Percentiles rank a stretch among this genome's conserved stretches.
phyloP scores from a whole-genome alignment of 2,888 invertebrate species.

The Ctena decussata region DNA sequence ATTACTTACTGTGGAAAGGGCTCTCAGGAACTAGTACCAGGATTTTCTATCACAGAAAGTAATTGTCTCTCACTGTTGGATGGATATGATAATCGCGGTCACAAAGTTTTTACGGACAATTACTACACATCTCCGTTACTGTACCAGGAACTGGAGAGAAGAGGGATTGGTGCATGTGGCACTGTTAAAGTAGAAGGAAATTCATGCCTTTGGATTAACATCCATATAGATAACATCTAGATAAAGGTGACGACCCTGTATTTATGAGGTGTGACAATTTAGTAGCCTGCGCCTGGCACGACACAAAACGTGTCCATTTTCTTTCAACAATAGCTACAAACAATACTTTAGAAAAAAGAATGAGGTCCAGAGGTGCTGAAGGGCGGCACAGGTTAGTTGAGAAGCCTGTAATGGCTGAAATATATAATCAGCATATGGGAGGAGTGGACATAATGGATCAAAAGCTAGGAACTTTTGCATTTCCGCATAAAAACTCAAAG shows the following conservation, averaged over 20 bases:
- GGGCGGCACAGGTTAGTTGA: conserved; percentile 24
- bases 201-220: conserved; percentile 46
- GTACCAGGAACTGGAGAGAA: conserved; percentile 25
- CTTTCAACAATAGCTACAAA: conserved; percentile 14
- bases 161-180: conserved; percentile 37
- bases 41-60: conserved; percentile 36
- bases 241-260: conserved; percentile 62
- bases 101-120: conserved; percentile 1
- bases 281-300: conserved; percentile 62
- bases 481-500: conserved; percentile 32
- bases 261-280: conserved; percentile 48
- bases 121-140: conserved; percentile 4
- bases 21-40: background rate
- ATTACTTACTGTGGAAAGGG: conserved; percentile 11
- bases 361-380: background rate
- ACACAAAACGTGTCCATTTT: conserved; percentile 59
- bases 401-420: conserved; percentile 35
- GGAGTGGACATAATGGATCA: conserved; percentile 35
- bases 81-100: background rate
- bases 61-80: background rate
- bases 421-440: conserved; percentile 36
- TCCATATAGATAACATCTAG: conserved; percentile 19
- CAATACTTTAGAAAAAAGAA: conserved; percentile 24
- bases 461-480: conserved; percentile 9
- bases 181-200: conserved; percentile 50